Evolutionary conservation across 2,888 invertebrate species (phyloP), one percentile per base, ranked within the genome.

Genomic region (Drosophila sordidapex): DNA sequence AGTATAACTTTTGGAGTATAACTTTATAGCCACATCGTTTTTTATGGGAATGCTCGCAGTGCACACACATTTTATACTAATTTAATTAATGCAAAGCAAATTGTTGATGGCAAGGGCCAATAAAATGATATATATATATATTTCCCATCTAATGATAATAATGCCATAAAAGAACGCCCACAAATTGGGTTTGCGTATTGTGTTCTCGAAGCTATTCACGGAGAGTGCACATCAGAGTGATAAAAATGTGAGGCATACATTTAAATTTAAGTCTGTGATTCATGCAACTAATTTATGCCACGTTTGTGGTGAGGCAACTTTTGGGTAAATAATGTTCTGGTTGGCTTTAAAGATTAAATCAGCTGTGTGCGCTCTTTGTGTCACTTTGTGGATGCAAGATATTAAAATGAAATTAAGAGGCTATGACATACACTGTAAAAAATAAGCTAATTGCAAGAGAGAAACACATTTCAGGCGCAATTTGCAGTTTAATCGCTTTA

Each of bases 81-180:
- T 81, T 79, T 66, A 76, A 63, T 72, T 76, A 68, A 65, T 64
- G 64, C n/a, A 48, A n/a, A 70, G 56, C 65, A 70, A 77, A 61
- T 77, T 64, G 11, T 75, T 63, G 36, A 65, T 52, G 54, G 69
- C 21, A 60, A 48, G 57, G 35, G 15, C n/a, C 10, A 1, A 62
- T 13, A 76, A 79, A 60, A 18, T 15, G 4, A 2, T 25, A 25
- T 5, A 27, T 33, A 15, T 31, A 38, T 63, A 52, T 65, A 62
- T 53, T 61, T 53, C 49, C 43, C 67, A 71, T 48, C 36, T 59
- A 51, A 78, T 59, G 52, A 52, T 33, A 59, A 63, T 49, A 51
- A 57, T 21, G 33, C 11, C 31, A 31, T 15, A 15, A 48, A 60
- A 27, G 13, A 59, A 70, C 76, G 76, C 71, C 76, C 64, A 71